Evolutionary conservation across 2,113 vertebrate genomes (phyloP).

Genomic region (Pseudorectes ferrugineus): DNA sequence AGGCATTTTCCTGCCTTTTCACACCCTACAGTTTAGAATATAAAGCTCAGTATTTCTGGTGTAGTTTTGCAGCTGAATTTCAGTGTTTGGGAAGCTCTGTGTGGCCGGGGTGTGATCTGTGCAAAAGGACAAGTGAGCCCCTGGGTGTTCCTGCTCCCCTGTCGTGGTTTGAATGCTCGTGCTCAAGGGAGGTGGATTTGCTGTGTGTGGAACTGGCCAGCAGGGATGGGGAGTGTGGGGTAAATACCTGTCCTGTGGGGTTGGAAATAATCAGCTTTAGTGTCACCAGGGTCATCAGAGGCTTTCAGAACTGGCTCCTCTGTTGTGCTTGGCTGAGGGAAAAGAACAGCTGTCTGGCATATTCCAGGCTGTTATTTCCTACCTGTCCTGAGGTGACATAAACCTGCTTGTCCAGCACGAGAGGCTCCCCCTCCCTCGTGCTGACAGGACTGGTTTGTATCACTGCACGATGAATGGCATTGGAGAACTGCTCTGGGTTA

Average conservation of each 20-base stretch:
- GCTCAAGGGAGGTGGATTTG: not conserved
- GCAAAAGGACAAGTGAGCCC: not conserved
- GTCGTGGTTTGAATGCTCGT: rapidly evolving
- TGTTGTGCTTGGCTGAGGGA: not conserved
- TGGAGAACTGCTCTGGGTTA: not conserved
- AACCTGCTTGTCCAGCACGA: not conserved
- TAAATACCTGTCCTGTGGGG: not conserved
- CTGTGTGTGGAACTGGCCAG: not conserved
- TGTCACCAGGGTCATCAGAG: not conserved
- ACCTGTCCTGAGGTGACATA: not conserved
- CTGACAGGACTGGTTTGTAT: not conserved
- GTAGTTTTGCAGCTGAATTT: not conserved
- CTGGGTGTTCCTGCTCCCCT: not conserved
- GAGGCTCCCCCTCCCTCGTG: not conserved
- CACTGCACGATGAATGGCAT: rapidly evolving
- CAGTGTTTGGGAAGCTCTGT: not conserved
- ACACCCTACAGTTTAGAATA: not conserved
- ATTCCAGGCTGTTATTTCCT: not conserved
- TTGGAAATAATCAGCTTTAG: not conserved
- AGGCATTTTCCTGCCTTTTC: not conserved
- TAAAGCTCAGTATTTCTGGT: not conserved
- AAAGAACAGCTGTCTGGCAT: not conserved
- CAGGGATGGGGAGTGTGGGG: not conserved
- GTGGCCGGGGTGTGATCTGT: not conserved
- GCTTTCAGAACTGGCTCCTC: not conserved